phyloP scores from a whole-genome alignment of 2,113 vertebrate genomes.

The Boleophthalmus pectinirostris region DNA sequence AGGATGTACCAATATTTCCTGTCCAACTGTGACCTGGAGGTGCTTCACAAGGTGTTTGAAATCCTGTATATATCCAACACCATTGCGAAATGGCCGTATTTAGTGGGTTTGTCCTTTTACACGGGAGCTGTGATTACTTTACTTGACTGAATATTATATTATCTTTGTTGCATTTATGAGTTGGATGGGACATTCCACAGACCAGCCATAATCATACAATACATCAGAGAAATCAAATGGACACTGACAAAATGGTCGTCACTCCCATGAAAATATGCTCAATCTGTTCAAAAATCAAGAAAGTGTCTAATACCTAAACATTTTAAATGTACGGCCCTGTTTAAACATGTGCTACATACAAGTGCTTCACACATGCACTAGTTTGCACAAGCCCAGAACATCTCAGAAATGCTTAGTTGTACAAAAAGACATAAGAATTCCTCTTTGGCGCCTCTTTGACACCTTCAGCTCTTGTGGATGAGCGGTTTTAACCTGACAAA shows the following conservation, averaged over 20 bases:
- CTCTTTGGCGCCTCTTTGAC: neutral
- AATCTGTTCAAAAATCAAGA: neutral
- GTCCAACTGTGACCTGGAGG: constrained; percentile 26
- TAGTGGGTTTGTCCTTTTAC: neutral
- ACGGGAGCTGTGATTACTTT: neutral
- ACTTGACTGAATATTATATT: neutral
- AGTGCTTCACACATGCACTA: neutral
- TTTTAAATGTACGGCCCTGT: neutral
- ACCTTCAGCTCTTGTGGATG: neutral
- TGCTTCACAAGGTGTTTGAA: constrained; percentile 42
- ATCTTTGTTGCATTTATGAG: neutral
- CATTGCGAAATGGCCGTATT: neutral
- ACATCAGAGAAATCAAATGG: neutral
- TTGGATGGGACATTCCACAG: neutral
- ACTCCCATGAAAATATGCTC: neutral
- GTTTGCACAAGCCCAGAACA: neutral
- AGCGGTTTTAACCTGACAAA: neutral
- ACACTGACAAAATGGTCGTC: neutral
- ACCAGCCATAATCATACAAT: neutral
- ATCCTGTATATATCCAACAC: neutral
- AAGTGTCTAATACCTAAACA: neutral
- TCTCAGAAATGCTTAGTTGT: neutral
- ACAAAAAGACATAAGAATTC: neutral
- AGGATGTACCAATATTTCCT: constrained; percentile 66
- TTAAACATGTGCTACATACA: neutral